Conservation (phyloP, 2,888 invertebrate species). For the Cerastis rubricosa region DNA sequence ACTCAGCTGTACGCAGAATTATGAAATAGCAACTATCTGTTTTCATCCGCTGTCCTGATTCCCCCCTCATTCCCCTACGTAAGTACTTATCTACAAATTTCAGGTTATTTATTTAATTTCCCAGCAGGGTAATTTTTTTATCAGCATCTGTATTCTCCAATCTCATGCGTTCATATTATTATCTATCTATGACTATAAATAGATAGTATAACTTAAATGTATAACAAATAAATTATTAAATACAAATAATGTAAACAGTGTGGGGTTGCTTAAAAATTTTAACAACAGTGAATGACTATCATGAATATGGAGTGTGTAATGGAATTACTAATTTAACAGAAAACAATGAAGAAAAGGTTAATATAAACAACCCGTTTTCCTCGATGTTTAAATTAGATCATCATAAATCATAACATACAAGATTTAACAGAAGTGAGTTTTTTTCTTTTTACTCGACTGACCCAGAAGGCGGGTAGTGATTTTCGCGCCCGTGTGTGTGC, state of each 20-base stretch:
- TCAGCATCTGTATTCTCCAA: neutral
- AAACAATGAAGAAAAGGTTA: conserved; percentile 76
- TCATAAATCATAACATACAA: conserved; percentile 47
- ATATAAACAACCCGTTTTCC: conserved; percentile 66
- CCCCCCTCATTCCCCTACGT: no score
- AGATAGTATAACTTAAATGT: neutral
- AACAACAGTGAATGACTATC: conserved; percentile 72
- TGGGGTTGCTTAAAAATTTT: conserved; percentile 59
- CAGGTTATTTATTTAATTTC: neutral
- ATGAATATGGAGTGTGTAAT: conserved; percentile 78
- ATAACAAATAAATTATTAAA: conserved; percentile 30
- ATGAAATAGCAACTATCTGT: no score
- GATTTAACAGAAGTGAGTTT: neutral
- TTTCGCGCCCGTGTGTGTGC: neutral
- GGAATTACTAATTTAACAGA: conserved; percentile 77
- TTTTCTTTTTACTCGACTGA: neutral
- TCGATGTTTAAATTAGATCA: conserved; percentile 46
- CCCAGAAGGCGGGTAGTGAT: neutral
- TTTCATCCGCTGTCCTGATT: no score
- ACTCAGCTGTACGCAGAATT: no score
- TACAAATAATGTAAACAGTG: conserved; percentile 69
- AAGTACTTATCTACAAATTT: neutral
- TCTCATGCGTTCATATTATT: neutral
- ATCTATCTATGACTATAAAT: neutral
- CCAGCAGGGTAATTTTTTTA: neutral